Conservation (phyloP, 1,140 invertebrate species). For the Scylla paramamosain region DNA sequence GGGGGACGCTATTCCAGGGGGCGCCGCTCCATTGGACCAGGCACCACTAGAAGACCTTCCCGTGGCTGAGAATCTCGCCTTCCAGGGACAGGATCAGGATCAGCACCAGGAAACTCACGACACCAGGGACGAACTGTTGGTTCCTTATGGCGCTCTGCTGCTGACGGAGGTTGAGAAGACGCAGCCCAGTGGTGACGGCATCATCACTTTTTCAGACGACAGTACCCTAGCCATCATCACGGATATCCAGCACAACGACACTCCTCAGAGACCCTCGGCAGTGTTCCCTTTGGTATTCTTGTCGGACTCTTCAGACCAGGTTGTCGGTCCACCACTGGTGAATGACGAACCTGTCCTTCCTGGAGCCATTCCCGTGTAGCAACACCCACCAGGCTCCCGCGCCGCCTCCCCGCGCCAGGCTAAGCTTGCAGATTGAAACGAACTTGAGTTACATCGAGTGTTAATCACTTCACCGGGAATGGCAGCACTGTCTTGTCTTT, state of each 20-base stretch:
- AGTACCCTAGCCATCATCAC: conserved; percentile 57
- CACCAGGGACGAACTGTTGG: not conserved
- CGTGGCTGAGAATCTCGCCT: not conserved
- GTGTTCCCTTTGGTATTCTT: conserved; percentile 46
- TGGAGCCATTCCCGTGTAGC: conserved; percentile 42
- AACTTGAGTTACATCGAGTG: not conserved
- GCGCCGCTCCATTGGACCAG: conserved; percentile 47
- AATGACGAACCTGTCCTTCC: conserved; percentile 48
- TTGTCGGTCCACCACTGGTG: conserved; percentile 44
- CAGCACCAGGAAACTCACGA: too few relatives aligned
- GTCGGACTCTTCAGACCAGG: not conserved
- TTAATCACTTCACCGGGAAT: too few relatives aligned
- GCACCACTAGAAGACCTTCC: not conserved
- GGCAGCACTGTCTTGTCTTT: too few relatives aligned
- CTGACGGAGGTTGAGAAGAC: not conserved
- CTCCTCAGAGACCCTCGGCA: not conserved
- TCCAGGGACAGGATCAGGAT: not conserved
- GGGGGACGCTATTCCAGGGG: conserved; percentile 67
- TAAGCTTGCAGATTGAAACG: not conserved
- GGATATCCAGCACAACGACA: not conserved
- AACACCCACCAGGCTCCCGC: not conserved
- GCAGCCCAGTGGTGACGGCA: conserved; percentile 51
- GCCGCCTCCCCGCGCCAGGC: not conserved
- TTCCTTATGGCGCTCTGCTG: conserved; percentile 50
- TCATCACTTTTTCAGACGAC: conserved; percentile 53